Evolutionary conservation across 2,888 invertebrate species (phyloP), one percentile per base, ranked within the genome.

Genomic region (Phlogophora meticulosa): DNA sequence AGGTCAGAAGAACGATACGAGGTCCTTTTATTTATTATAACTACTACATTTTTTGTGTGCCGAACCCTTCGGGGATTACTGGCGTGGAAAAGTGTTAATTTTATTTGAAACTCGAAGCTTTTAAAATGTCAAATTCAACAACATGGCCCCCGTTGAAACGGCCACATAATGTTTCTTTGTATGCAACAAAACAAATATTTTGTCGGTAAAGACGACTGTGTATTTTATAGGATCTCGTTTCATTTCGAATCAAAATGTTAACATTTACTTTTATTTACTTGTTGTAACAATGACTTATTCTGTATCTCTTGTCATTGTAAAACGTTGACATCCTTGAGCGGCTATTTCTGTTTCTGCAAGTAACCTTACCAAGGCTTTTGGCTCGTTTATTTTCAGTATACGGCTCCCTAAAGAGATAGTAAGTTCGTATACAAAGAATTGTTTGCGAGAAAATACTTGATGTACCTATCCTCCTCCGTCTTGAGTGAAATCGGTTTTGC

Each of bases 281-380:
- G 38, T 63, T 68, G 61, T 22, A 59, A 72, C 64, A 76, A 73
- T 79, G 71, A 74, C 46, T 66, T 79, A 77, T 75, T 53, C 45
- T 53, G 53, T 61, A 36, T 62, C 24, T 42, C 51, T 45, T 70
- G 57, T 67, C 78, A 81, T 65, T 78, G 69, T 70, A 60, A 56
- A 62, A 72, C 69, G 76, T 63, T 61, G 78, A 46, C 45, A 67
- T 78, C 81, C 78, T 81, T 78, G 80, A 69, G 17, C 20, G 43
- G 61, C 63, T 64, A 81, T 78, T 74, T 80, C 61, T 80, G 70
- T 80, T 49, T 55, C 45, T 53, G 49, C 52, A 40, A 32, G 57
- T 53, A 66, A 69, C 69, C 68, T 72, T 72, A 46, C 15, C 51
- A 65, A 70, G 73, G 64, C 59, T 61, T 36, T 63, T 40, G 2